These are phyloP conservation scores for Zapornia atra DNA, from an alignment of 2,113 vertebrate genomes.

Conservation along the genomic window DNA sequence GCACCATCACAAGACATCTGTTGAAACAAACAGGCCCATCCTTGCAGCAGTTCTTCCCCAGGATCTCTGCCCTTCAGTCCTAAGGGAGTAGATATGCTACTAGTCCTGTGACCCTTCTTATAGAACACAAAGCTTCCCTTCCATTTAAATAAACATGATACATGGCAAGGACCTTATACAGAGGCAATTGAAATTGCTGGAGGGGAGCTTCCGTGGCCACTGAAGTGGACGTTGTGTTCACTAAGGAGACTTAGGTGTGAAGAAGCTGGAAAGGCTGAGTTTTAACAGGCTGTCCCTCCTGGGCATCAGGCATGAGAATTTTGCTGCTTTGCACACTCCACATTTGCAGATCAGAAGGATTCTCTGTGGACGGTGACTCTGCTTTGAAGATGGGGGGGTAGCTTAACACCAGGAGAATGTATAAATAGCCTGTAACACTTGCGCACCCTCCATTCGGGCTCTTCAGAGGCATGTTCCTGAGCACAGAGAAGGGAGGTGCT, in stretches of 20 bases:
- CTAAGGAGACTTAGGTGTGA: background rate
- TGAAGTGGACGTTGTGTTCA: background rate
- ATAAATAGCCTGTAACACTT: background rate
- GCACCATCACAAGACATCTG: background rate
- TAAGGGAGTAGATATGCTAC: fast-evolving
- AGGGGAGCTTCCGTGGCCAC: background rate
- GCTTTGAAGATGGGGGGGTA: background rate
- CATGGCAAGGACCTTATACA: background rate
- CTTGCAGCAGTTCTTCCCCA: background rate
- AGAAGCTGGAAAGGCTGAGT: background rate
- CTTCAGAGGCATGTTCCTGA: background rate
- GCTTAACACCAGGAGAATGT: background rate
- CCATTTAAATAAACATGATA: background rate
- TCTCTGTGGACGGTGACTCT: background rate
- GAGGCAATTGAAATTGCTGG: background rate
- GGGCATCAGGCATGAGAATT: background rate
- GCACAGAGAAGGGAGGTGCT: background rate
- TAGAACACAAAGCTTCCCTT: background rate
- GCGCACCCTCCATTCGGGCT: background rate
- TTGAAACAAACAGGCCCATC: background rate
- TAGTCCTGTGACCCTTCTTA: background rate
- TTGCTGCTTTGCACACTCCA: background rate
- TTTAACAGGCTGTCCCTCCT: background rate
- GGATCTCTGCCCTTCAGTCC: background rate
- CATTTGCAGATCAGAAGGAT: background rate